Percentiles rank a stretch among this genome's conserved stretches.
Evolutionary conservation across 53 echinoderm and acorn worm species (phyloP).

Genomic region (Crossaster papposus): DNA sequence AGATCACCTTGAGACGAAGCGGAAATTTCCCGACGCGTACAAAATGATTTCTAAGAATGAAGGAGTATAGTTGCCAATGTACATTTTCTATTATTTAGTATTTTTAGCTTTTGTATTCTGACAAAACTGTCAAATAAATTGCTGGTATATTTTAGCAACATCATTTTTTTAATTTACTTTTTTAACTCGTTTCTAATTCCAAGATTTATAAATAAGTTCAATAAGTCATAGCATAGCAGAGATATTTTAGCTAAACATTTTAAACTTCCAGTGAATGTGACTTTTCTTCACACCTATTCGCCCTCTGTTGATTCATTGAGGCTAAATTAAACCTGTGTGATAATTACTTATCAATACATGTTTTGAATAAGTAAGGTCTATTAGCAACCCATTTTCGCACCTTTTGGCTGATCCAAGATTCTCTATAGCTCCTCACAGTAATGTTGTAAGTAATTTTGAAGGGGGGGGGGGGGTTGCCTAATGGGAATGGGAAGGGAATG

Average conservation of each 20-base stretch:
- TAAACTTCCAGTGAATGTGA: too few relatives aligned
- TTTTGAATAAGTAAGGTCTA: neutral
- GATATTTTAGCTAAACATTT: too few relatives aligned
- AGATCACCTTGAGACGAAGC: neutral
- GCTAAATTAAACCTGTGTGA: neutral
- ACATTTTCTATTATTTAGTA: neutral
- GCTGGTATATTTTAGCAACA: neutral
- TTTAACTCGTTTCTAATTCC: neutral
- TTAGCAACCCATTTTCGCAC: too few relatives aligned
- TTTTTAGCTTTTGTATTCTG: slow-evolving; percentile 25
- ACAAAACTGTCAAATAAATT: slow-evolving; percentile 17
- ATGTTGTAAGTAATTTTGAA: too few relatives aligned
- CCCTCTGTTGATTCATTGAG: neutral
- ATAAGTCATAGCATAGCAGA: neutral
- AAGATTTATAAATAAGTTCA: neutral
- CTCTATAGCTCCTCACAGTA: neutral
- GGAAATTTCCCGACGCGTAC: neutral
- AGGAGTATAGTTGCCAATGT: neutral
- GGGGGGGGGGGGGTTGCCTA: neutral
- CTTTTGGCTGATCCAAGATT: neutral
- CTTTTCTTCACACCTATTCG: neutral
- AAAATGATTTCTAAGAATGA: neutral
- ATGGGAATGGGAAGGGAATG: too few relatives aligned
- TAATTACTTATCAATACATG: neutral
- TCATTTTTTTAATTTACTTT: neutral